phyloP scores from a whole-genome alignment of 2,113 vertebrate genomes.

The Motacilla alba region DNA sequence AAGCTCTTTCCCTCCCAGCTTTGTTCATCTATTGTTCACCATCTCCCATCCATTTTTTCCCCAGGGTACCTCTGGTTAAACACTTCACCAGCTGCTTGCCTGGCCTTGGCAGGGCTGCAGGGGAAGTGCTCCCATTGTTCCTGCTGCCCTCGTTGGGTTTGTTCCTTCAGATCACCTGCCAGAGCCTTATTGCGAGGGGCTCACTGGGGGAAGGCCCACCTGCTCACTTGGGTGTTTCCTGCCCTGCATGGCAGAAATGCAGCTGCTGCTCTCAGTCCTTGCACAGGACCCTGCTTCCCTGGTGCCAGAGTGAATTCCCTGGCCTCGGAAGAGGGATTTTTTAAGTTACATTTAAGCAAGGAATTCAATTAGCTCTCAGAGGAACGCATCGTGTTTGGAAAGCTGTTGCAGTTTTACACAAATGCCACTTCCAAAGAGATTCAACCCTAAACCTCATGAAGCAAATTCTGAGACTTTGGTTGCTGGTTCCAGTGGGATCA shows the following conservation, averaged over 20 bases:
- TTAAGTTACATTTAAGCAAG: background rate
- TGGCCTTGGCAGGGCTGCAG: constrained; percentile 22
- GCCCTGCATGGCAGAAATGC: background rate
- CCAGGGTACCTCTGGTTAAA: background rate
- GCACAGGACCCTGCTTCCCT: background rate
- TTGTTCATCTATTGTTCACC: background rate
- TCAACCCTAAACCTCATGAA: background rate
- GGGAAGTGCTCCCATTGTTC: constrained; percentile 31
- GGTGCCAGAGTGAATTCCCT: background rate
- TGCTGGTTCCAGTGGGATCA: background rate
- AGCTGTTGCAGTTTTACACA: background rate
- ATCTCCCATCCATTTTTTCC: background rate
- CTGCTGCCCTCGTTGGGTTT: background rate
- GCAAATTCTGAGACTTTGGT: background rate
- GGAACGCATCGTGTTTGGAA: background rate
- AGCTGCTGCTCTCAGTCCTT: background rate
- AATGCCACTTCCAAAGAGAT: background rate
- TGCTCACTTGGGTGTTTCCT: background rate
- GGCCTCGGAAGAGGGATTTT: background rate
- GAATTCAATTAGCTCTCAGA: background rate
- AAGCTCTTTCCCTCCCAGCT: background rate
- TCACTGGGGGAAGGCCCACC: background rate
- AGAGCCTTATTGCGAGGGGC: background rate
- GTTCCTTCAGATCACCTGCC: background rate
- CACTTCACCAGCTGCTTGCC: background rate